Percentiles rank a stretch among this genome's conserved stretches.
Evolutionary conservation across 2,797 vertebrate species (phyloP).

Genomic region (Pempheris klunzingeri): DNA sequence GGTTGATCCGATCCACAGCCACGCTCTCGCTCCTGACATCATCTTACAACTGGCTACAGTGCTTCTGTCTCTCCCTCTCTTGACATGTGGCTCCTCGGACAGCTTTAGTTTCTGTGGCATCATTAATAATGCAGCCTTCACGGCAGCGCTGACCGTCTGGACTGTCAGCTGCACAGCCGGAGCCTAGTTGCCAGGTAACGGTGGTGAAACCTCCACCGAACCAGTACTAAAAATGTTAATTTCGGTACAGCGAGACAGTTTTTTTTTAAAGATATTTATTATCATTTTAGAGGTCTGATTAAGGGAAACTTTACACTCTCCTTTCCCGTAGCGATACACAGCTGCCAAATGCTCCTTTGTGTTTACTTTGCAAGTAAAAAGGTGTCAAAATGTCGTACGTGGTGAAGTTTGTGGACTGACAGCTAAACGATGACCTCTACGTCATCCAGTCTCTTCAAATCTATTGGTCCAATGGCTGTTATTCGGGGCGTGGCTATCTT

Average conservation of each 20-base stretch:
- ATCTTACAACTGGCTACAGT: background rate
- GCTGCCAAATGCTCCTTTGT: background rate
- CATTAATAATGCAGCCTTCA: conserved; percentile 81
- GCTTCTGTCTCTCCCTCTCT: conserved; percentile 19
- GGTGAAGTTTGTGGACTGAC: conserved; percentile 1
- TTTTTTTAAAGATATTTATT: background rate
- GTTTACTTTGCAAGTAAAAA: background rate
- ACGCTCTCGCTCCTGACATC: conserved; percentile 29
- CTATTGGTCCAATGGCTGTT: conserved; percentile 60
- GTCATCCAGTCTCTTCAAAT: conserved; percentile 76
- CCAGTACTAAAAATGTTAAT: background rate
- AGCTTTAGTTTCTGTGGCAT: conserved; percentile 65
- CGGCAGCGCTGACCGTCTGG: conserved; percentile 65
- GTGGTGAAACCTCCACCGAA: background rate
- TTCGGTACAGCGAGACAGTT: too few species aligned
- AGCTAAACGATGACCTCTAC: conserved; percentile 20
- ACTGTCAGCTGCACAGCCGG: conserved; percentile 43
- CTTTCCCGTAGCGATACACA: background rate
- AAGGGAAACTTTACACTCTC: background rate
- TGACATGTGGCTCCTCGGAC: conserved; percentile 61
- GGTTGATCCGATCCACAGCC: conserved; percentile 26
- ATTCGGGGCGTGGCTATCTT: conserved; percentile 78
- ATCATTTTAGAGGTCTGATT: background rate
- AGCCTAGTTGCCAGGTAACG: conserved; percentile 75
- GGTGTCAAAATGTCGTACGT: background rate